Conservation (phyloP, 1,140 invertebrate species). For the Drosophila elegans region DNA sequence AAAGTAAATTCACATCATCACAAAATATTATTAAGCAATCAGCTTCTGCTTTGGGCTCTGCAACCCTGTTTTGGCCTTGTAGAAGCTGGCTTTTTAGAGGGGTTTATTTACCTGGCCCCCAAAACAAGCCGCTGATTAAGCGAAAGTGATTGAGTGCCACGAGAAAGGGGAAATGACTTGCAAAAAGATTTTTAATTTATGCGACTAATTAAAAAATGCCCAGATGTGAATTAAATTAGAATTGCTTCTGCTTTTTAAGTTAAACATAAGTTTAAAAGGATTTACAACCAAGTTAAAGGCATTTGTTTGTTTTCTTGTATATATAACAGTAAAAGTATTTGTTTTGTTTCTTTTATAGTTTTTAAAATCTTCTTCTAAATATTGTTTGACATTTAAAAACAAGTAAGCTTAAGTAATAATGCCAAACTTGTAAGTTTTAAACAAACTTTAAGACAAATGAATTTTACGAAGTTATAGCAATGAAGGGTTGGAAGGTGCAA, state of each 20-base stretch:
- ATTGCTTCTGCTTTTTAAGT: slow-evolving; percentile 3
- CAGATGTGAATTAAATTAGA: slow-evolving; percentile 33
- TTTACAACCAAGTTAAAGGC: too few species aligned
- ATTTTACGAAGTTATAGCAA: slow-evolving; percentile 53
- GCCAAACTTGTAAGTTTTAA: slow-evolving; percentile 38
- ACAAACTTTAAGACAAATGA: slow-evolving; percentile 66
- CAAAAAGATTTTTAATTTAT: slow-evolving; percentile 53
- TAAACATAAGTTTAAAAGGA: background rate
- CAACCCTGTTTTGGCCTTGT: slow-evolving; percentile 42
- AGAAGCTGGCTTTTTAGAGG: slow-evolving; percentile 38
- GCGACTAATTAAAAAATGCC: slow-evolving; percentile 49
- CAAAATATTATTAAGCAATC: slow-evolving; percentile 83
- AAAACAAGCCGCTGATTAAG: slow-evolving; percentile 68
- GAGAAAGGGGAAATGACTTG: background rate
- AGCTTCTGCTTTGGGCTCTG: slow-evolving; percentile 60
- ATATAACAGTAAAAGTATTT: too few species aligned
- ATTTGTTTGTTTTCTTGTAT: background rate
- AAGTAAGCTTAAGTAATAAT: slow-evolving; percentile 21
- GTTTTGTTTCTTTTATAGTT: background rate
- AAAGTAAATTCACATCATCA: slow-evolving; percentile 83
- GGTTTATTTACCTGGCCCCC: slow-evolving; percentile 26
- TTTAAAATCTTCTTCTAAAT: background rate
- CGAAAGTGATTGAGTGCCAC: slow-evolving; percentile 71
- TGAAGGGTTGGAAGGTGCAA: slow-evolving; percentile 19
- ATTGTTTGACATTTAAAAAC: too few species aligned